These are phyloP conservation scores for Pomatostomus ruficeps DNA, from an alignment of 2,113 vertebrate genomes.

Conservation along the genomic window DNA sequence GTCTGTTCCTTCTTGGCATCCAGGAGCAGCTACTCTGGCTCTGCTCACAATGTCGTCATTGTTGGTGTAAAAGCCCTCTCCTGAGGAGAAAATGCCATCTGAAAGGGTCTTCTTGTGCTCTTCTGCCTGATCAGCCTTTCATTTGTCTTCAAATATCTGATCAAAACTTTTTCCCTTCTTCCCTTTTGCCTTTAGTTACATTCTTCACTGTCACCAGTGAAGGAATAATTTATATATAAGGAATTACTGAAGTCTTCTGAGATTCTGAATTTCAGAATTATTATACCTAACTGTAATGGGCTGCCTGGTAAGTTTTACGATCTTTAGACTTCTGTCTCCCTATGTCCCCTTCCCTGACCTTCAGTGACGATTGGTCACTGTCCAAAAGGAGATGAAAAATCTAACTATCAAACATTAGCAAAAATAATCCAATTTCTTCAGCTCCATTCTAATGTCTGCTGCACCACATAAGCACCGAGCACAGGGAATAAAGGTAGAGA, in stretches of 20 bases:
- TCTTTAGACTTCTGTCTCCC: background rate
- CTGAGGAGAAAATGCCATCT: background rate
- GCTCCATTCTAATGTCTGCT: background rate
- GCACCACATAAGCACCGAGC: background rate
- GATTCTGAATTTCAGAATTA: background rate
- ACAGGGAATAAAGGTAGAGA: background rate
- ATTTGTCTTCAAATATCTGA: background rate
- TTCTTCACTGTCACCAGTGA: background rate
- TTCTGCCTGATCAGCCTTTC: background rate
- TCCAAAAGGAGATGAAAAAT: background rate
- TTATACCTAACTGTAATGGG: background rate
- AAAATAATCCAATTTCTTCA: background rate
- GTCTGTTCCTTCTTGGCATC: conserved; percentile 1
- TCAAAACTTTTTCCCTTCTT: background rate
- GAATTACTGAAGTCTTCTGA: background rate
- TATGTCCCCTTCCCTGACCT: background rate
- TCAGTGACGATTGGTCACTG: accelerated
- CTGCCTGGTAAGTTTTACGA: background rate
- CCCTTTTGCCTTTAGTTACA: background rate
- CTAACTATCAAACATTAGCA: background rate
- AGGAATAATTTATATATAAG: background rate
- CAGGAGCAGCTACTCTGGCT: background rate
- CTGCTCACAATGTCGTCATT: background rate
- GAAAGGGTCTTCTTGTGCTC: conserved; percentile 8
- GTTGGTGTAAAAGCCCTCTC: background rate